Percentiles rank a stretch among this genome's conserved stretches.
These are phyloP conservation scores for Spatulosminthurus flaviceps DNA, from an alignment of 2,888 invertebrate genomes.

Conservation along the genomic window DNA sequence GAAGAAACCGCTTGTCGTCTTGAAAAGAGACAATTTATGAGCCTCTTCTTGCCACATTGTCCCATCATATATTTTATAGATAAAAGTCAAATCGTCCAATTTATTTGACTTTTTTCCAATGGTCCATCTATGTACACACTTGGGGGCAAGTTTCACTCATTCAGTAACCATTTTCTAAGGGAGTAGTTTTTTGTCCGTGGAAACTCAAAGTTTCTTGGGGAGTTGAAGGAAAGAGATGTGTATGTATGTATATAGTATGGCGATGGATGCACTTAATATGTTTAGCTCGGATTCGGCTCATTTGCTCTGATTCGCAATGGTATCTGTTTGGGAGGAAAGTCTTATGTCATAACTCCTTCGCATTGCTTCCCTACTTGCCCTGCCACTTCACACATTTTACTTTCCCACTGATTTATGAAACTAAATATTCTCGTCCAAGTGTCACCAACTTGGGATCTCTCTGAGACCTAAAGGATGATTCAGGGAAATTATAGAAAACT, in stretches of 20 bases:
- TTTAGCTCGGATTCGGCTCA: no score
- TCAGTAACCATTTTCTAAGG: no score
- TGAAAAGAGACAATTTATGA: slow-evolving; percentile 53
- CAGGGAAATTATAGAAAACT: no score
- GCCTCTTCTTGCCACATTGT: slow-evolving; percentile 50
- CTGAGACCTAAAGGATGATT: no score
- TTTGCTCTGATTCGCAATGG: no score
- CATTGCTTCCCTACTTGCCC: neutral
- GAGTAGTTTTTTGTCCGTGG: no score
- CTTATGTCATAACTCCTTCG: neutral
- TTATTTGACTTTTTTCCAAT: slow-evolving; percentile 59
- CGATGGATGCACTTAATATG: no score
- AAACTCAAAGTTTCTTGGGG: no score
- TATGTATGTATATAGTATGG: no score
- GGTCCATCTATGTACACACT: slow-evolving; percentile 45
- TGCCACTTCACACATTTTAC: neutral
- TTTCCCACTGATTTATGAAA: slow-evolving; percentile 42
- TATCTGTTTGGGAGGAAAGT: no score
- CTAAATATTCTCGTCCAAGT: slow-evolving; percentile 33
- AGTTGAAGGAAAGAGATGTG: no score
- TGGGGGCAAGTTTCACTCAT: no score
- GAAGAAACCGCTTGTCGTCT: slow-evolving; percentile 40
- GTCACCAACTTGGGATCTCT: slow-evolving; percentile 24
- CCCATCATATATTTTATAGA: slow-evolving; percentile 58
- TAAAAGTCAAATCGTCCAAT: slow-evolving; percentile 62